Evolutionary conservation across 1,140 invertebrate genomes (phyloP).

Genomic region (Drosophila mauritiana): DNA sequence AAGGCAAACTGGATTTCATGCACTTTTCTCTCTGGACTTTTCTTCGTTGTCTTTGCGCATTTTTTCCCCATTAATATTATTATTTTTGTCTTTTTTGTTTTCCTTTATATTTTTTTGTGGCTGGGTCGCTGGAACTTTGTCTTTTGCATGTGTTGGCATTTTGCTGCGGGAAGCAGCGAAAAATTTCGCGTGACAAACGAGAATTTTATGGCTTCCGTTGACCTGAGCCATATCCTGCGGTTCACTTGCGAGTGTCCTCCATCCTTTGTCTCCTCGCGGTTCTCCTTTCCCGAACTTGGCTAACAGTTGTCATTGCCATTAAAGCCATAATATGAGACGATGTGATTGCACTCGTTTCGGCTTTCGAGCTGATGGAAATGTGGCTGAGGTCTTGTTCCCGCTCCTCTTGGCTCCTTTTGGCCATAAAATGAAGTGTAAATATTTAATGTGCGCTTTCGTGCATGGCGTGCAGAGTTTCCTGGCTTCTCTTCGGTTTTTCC

Average conservation of each 20-base stretch:
- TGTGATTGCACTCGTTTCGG: slow-evolving; percentile 71
- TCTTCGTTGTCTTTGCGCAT: slow-evolving; percentile 53
- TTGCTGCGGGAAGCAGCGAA: slow-evolving; percentile 62
- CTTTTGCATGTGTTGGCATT: slow-evolving; percentile 82
- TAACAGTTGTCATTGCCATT: slow-evolving; percentile 83
- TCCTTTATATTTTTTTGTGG: slow-evolving; percentile 14
- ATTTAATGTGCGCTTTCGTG: slow-evolving; percentile 84
- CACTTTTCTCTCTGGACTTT: slow-evolving; percentile 3
- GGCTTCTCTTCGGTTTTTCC: slow-evolving; percentile 11
- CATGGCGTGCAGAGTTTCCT: slow-evolving; percentile 68
- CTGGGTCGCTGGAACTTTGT: slow-evolving; percentile 66
- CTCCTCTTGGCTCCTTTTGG: slow-evolving; percentile 30
- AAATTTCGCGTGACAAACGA: slow-evolving; percentile 84
- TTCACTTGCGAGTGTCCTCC: slow-evolving; percentile 59
- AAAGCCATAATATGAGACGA: slow-evolving; percentile 78
- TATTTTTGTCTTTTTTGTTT: slow-evolving; percentile 57
- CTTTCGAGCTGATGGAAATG: slow-evolving; percentile 44
- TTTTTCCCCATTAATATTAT: slow-evolving; percentile 81
- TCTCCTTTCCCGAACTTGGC: slow-evolving; percentile 37
- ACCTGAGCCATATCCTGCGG: slow-evolving; percentile 83
- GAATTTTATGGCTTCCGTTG: slow-evolving; percentile 84
- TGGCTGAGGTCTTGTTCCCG: slow-evolving; percentile 9
- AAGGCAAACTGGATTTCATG: slow-evolving; percentile 50
- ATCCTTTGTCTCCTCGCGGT: slow-evolving; percentile 44
- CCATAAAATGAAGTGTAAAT: slow-evolving; percentile 84